These are phyloP conservation scores for Pterocles gutturalis DNA, from an alignment of 2,113 vertebrate species.

Conservation along the genomic window DNA sequence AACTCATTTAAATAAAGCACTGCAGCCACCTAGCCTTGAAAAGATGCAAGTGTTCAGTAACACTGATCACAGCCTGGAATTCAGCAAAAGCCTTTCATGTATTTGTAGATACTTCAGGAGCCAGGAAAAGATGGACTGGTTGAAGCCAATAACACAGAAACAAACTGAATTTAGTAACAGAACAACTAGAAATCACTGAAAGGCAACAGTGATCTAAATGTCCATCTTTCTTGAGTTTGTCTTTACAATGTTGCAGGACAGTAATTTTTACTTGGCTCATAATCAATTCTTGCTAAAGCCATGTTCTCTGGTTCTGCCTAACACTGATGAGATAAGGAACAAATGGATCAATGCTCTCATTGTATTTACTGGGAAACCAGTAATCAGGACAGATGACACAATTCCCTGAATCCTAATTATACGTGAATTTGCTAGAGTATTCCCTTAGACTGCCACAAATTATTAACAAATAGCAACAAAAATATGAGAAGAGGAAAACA, in stretches of 20 bases:
- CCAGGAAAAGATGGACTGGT: not conserved
- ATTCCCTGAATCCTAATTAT: not conserved
- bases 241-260: not conserved
- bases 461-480: not conserved
- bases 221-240: not conserved
- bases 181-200: not conserved
- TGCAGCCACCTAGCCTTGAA: conserved; percentile 67
- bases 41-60: conserved; percentile 51
- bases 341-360: conserved; percentile 48
- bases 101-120: not conserved
- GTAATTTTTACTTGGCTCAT: not conserved
- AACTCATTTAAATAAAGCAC: conserved; percentile 45
- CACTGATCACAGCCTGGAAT: not conserved
- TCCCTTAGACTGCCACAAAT: not conserved
- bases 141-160: not conserved
- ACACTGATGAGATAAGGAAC: conserved; percentile 39
- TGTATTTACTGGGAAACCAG: conserved; percentile 48
- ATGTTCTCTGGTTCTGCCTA: conserved; percentile 13
- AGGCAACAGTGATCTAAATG: not conserved
- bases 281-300: conserved; percentile 39
- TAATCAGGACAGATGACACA: not conserved
- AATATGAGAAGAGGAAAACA: not conserved
- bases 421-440: not conserved
- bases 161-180: not conserved
- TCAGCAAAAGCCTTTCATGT: not conserved